These are phyloP conservation scores for Chrysomallon squamiferum DNA, from an alignment of 1,140 invertebrate genomes.

Conservation along the genomic window DNA sequence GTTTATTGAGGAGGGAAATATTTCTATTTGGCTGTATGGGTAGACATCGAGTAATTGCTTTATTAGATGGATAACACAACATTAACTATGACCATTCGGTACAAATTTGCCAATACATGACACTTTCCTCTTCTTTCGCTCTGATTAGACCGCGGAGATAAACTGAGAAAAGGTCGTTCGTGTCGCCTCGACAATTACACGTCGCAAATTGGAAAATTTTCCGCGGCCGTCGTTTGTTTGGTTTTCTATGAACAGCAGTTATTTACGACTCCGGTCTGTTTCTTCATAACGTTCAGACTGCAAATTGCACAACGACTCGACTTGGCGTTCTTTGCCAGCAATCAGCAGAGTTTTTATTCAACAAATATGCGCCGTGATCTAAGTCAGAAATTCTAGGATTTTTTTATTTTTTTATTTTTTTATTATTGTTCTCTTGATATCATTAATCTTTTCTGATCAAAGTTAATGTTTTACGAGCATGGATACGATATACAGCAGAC, in stretches of 20 bases:
- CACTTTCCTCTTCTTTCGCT: constrained; percentile 4
- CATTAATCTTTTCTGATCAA: too few species aligned
- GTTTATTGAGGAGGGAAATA: constrained; percentile 17
- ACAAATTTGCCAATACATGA: constrained; percentile 16
- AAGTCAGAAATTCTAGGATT: too few species aligned
- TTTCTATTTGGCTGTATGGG: constrained; percentile 10
- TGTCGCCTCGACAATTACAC: constrained; percentile 20
- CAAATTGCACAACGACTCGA: too few species aligned
- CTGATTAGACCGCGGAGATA: constrained; percentile 19
- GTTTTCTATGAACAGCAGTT: constrained; percentile 5
- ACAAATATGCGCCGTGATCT: too few species aligned
- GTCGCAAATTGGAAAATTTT: constrained; percentile 28
- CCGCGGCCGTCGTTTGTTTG: constrained; percentile 12
- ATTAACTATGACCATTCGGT: constrained; percentile 12
- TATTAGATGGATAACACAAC: constrained; percentile 29
- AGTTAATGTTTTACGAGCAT: too few species aligned
- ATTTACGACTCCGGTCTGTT: constrained; percentile 15
- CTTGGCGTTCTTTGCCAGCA: too few species aligned
- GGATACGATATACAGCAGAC: too few species aligned
- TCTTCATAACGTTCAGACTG: too few species aligned
- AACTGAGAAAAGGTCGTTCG: constrained; percentile 8
- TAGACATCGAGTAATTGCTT: constrained; percentile 24
- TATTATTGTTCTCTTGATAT: too few species aligned
- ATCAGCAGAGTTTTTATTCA: too few species aligned
- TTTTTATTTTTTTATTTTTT: too few species aligned